Percentiles rank a stretch among this genome's conserved stretches.
phyloP scores from a whole-genome alignment of 2,888 invertebrate species.

The Antheraea assamensis region DNA sequence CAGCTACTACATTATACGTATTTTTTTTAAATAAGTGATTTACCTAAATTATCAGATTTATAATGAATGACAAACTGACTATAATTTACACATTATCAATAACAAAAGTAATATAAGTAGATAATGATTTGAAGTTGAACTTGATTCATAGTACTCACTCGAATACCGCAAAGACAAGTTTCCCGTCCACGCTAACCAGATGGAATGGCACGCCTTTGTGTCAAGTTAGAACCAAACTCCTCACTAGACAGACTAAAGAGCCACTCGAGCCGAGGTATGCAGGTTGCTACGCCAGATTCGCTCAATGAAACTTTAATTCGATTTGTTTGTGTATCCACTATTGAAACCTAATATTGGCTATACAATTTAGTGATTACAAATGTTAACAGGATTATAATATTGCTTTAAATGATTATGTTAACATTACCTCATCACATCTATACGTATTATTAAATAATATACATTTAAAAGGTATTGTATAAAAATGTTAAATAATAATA shows the following conservation, averaged over 20 bases:
- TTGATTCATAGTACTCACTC: background rate
- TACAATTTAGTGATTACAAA: background rate
- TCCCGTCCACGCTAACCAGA: conserved; percentile 42
- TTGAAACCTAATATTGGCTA: conserved; percentile 3
- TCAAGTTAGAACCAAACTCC: conserved; percentile 33
- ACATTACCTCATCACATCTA: background rate
- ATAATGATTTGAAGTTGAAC: background rate
- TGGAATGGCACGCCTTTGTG: conserved; percentile 69
- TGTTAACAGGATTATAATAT: too few species aligned
- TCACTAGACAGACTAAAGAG: conserved; percentile 22
- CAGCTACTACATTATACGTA: too few species aligned
- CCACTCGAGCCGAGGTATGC: conserved; percentile 24
- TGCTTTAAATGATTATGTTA: background rate
- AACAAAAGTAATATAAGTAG: background rate
- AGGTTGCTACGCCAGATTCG: conserved; percentile 20
- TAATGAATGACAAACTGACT: too few species aligned
- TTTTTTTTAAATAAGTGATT: too few species aligned
- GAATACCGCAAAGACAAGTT: conserved; percentile 29
- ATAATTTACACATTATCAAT: background rate
- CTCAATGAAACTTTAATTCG: conserved; percentile 23
- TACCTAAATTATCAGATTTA: too few species aligned
- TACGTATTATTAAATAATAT: background rate
- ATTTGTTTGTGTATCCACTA: conserved; percentile 24
- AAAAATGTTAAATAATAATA: background rate
- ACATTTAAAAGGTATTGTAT: too few species aligned